A percentile compares a stretch with the other conserved stretches of the same genome.
Conservation (phyloP, 64 coral and sea anemone genomes). For the Hydrozoanthus tunicans region DNA sequence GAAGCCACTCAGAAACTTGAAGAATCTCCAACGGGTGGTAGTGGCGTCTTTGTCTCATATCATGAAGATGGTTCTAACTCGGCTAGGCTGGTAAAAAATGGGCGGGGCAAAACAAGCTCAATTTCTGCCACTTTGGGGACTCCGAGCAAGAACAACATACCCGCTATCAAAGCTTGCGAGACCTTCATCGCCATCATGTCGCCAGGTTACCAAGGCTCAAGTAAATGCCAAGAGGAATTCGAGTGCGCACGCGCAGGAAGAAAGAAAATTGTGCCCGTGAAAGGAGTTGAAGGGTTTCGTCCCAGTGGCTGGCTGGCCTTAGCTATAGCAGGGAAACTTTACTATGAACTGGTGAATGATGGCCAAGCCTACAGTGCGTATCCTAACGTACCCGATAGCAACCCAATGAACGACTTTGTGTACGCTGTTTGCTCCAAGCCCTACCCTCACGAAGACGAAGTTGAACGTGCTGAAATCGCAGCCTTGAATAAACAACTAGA, state of each 20-base stretch:
- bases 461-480: constrained; percentile 56
- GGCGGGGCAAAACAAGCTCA: constrained; percentile 27
- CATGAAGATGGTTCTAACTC: constrained; percentile 36
- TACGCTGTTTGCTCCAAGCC: constrained; percentile 60
- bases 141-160: constrained; percentile 41
- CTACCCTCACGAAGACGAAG: constrained; percentile 66
- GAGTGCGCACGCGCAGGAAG: constrained; percentile 59
- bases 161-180: constrained; percentile 58
- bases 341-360: constrained; percentile 50
- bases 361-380: constrained; percentile 60
- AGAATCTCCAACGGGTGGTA: constrained; percentile 32
- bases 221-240: constrained; percentile 64
- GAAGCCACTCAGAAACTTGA: constrained; percentile 8
- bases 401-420: constrained; percentile 78
- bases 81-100: constrained; percentile 34
- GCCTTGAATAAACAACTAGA: constrained; percentile 66
- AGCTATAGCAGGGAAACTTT: constrained; percentile 80
- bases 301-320: constrained; percentile 69
- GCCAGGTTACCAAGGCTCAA: constrained; percentile 59
- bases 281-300: constrained; percentile 56
- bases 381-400: constrained; percentile 71
- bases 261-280: constrained; percentile 80
- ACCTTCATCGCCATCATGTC: constrained; percentile 71
- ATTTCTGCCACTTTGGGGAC: constrained; percentile 26
- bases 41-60: constrained; percentile 51